Evolutionary conservation across 2,888 invertebrate species (phyloP).

Genomic region (Himalopsyche japonica): DNA sequence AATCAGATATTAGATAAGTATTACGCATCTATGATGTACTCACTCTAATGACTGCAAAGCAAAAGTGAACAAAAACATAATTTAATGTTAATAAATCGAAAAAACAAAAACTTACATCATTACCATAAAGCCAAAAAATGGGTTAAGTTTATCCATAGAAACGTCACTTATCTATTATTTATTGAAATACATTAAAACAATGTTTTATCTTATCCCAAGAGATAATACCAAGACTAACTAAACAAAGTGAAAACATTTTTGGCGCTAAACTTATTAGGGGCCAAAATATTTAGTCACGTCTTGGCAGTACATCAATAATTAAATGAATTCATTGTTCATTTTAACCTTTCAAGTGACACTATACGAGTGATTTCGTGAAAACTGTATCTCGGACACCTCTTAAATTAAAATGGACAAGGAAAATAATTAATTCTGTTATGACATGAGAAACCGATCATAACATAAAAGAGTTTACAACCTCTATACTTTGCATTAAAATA

Average conservation of each 20-base stretch:
- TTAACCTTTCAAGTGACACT: conserved; percentile 35
- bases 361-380: neutral
- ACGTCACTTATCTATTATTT: conserved; percentile 40
- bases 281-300: conserved; percentile 58
- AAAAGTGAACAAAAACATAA: conserved; percentile 9
- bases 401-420: conserved; percentile 40
- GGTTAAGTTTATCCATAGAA: conserved; percentile 28
- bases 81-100: conserved; percentile 5
- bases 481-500: conserved; percentile 92
- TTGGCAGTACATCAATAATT: conserved; percentile 57
- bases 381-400: conserved; percentile 25
- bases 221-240: conserved; percentile 64
- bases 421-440: conserved; percentile 34
- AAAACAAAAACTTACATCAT: conserved; percentile 14
- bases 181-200: conserved; percentile 32
- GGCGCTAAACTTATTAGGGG: neutral
- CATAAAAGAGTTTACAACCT: conserved; percentile 66
- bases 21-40: conserved; percentile 36
- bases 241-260: conserved; percentile 48
- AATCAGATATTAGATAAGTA: conserved; percentile 41
- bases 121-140: conserved; percentile 17
- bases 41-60: conserved; percentile 29
- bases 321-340: conserved; percentile 36
- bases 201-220: conserved; percentile 14
- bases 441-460: conserved; percentile 30